Base-by-base conservation (phyloP, 30 jellyfish, hydroid and myxozoan genomes). In the Phacellophora camtschatica region DNA sequence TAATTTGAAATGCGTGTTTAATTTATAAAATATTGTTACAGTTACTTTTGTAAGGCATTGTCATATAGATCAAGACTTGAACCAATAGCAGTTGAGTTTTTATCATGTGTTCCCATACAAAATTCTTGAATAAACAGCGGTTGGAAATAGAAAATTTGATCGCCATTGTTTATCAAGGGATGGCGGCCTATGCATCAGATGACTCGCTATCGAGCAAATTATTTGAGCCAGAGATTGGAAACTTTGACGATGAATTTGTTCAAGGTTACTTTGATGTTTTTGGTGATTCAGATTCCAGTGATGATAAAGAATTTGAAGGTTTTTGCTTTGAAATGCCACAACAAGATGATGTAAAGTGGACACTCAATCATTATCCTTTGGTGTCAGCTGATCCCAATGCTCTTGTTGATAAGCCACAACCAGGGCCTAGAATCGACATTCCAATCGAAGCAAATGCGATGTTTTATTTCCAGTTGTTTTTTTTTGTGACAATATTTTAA, bases 381-480 rank as follows among this genome's bases (percentile, higher is more conserved):
- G 13, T 32, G 54, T 62, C 76, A 62, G 76, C 76, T 62, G 76
- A 62, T 62, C 76, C 54, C 41, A 31, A 62, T 62, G 76, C 54
- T 62, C 12, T 62, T 35, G 23, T 9, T 29, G 51, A 22, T n/a
- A 5, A 12, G 22, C 76, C 76, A 31, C 55, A 29, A 30, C 76
- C 76, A 62, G 76, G 76, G 29, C 76, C 76, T 19, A 62, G 55
- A 62, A 22, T 15, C 8, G 22, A 62, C 53, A 62, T 23, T 9
- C 51, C 76, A 62, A 29, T 9, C 22, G 24, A 62, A 5, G 76
- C 54, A n/a, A 62, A 62, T 28, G 76, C 76, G 22, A 4, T 62
- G 15, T 62, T 62, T 32, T 29, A 62, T 62, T 62, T 62, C 42
- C 54, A 62, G 54, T 29, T 57, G 28, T 62, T 62, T 62, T 62